Percentiles rank a stretch among this genome's conserved stretches.
Evolutionary conservation across 2,888 invertebrate species (phyloP).

Genomic region (Hesperia comma): DNA sequence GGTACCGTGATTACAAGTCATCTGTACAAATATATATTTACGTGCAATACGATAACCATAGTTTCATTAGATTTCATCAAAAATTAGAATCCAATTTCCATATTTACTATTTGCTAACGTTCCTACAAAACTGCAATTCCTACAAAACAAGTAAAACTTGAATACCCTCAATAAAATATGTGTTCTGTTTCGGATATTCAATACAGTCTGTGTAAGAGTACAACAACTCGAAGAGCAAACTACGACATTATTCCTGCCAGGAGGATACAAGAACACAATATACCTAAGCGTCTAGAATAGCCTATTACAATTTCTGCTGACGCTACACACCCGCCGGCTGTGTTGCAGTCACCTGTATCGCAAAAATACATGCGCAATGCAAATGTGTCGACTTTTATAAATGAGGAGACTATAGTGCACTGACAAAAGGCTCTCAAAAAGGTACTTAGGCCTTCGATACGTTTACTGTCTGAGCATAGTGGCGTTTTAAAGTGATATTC

Average conservation of each 20-base stretch:
- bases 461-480: too few species aligned
- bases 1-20: too few species aligned
- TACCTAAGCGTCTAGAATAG: slow-evolving; percentile 1
- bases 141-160: background rate
- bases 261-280: slow-evolving; percentile 6
- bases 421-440: background rate
- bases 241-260: slow-evolving; percentile 14
- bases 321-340: background rate
- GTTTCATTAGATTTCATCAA: too few species aligned
- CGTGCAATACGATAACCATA: too few species aligned
- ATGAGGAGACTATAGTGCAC: background rate
- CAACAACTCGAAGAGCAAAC: background rate
- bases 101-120: too few species aligned
- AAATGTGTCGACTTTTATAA: slow-evolving; percentile 2
- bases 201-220: background rate
- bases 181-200: background rate
- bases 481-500: too few species aligned
- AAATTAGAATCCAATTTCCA: too few species aligned
- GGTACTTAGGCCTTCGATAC: background rate
- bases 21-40: too few species aligned
- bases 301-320: slow-evolving; percentile 12
- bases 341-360: background rate
- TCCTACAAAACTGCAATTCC: background rate
- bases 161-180: background rate
- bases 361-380: slow-evolving; percentile 5